Evolutionary conservation across 2,888 invertebrate genomes (phyloP).

Genomic region (Phyto melanocephala): DNA sequence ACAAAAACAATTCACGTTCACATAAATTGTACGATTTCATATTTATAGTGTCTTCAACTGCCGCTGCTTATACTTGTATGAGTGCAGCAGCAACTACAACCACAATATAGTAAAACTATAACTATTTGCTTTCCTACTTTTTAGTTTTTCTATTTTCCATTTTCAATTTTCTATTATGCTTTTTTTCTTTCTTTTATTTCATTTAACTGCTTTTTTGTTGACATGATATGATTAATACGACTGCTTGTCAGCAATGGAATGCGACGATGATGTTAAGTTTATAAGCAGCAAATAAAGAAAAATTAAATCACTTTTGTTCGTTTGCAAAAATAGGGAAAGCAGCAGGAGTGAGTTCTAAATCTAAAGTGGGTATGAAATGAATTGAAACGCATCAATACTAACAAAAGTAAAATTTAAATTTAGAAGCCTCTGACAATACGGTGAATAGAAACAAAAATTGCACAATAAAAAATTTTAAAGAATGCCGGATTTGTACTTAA

Average conservation of each 20-base stretch:
- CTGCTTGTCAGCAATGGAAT: constrained; percentile 70
- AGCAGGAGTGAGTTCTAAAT: not conserved
- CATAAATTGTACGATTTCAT: not conserved
- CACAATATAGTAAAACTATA: not conserved
- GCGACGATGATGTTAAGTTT: constrained; percentile 51
- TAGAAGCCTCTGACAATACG: too few relatives aligned
- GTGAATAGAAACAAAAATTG: too few relatives aligned
- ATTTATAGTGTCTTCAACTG: not conserved
- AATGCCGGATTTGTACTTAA: too few relatives aligned
- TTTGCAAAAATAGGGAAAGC: not conserved
- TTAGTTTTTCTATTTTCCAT: not conserved
- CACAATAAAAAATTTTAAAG: too few relatives aligned
- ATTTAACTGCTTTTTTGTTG: constrained; percentile 64
- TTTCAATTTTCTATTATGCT: not conserved
- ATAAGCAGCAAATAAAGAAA: constrained; percentile 16
- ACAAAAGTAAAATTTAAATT: too few relatives aligned
- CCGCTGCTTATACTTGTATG: not conserved
- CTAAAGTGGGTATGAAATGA: not conserved
- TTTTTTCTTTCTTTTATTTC: not conserved
- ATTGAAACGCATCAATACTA: too few relatives aligned
- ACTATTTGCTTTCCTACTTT: not conserved
- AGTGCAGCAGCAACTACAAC: not conserved
- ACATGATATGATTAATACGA: constrained; percentile 76
- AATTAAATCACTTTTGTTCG: not conserved
- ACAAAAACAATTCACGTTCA: not conserved